Percentiles rank a stretch among this genome's conserved stretches.
Evolutionary conservation across 2,888 invertebrate genomes (phyloP).

Genomic region (Plagiodera versicolora): DNA sequence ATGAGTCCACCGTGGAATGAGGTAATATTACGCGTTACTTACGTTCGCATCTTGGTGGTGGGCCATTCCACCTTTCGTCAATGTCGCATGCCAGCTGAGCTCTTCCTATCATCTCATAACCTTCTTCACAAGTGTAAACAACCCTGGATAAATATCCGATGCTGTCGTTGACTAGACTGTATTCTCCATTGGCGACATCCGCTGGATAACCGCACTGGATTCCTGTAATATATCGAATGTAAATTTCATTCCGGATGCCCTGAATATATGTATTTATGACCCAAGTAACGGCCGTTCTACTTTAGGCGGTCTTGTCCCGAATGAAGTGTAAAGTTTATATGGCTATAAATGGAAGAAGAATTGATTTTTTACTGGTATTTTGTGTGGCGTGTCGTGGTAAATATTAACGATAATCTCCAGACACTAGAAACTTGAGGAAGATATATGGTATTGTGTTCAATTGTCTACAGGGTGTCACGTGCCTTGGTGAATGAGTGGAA

Average conservation of each 20-base stretch:
- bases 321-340: neutral
- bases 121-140: slow-evolving; percentile 79
- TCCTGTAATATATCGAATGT: slow-evolving; percentile 57
- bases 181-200: slow-evolving; percentile 79
- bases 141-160: slow-evolving; percentile 86
- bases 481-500: no score
- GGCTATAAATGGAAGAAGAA: neutral
- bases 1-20: no score
- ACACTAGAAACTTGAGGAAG: no score
- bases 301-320: neutral
- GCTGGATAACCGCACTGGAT: slow-evolving; percentile 91
- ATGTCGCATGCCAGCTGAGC: slow-evolving; percentile 86
- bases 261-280: neutral
- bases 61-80: slow-evolving; percentile 92
- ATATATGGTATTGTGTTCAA: no score
- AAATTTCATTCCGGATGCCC: neutral
- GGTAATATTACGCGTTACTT: slow-evolving; percentile 45
- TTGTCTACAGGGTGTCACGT: no score
- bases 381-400: neutral
- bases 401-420: no score
- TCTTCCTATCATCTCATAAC: slow-evolving; percentile 83
- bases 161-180: slow-evolving; percentile 79
- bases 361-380: neutral
- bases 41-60: slow-evolving; percentile 87
- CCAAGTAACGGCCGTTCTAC: neutral